Evolutionary conservation across 2,888 invertebrate species (phyloP).

Genomic region (Raillietiella orientalis): DNA sequence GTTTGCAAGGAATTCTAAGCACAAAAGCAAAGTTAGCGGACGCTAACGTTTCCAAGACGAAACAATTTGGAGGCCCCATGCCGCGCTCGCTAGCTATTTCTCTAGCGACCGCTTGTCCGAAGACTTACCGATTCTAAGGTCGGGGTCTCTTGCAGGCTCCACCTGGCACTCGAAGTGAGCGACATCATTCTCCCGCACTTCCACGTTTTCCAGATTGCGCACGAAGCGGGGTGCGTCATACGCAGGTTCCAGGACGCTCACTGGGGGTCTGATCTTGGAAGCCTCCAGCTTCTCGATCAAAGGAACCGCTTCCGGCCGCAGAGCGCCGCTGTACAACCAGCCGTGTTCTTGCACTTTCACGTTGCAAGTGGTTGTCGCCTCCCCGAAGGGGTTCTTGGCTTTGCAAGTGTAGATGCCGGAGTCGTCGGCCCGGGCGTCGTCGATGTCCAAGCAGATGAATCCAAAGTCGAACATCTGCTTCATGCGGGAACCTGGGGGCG

Average conservation of each 20-base stretch:
- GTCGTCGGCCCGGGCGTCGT: constrained; percentile 55
- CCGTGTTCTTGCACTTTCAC: constrained; percentile 61
- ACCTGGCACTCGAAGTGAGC: constrained; percentile 72
- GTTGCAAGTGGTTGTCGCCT: constrained; percentile 70
- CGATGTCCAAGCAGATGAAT: constrained; percentile 62
- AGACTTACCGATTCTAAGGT: constrained; percentile 28
- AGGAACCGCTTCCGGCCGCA: constrained; percentile 60
- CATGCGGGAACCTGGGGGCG: constrained; percentile 27
- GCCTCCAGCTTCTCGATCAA: constrained; percentile 58
- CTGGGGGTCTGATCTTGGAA: constrained; percentile 25
- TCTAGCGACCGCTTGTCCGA: no score
- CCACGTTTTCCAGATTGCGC: constrained; percentile 60
- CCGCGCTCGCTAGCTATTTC: no score
- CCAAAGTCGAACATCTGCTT: constrained; percentile 91
- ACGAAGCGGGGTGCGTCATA: constrained; percentile 66
- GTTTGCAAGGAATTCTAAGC: constrained; percentile 66
- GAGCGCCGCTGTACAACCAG: constrained; percentile 52
- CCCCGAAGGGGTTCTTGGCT: constrained; percentile 68
- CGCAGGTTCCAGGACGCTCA: constrained; percentile 33
- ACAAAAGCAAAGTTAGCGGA: neutral
- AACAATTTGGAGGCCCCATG: no score
- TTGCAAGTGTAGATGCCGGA: constrained; percentile 84
- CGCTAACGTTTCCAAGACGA: no score
- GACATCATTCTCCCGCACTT: constrained; percentile 54
- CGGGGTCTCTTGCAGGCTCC: constrained; percentile 67